Evolutionary conservation across 2,888 invertebrate species (phyloP), one percentile per base, ranked within the genome.

Genomic region (Drosophila sordidula): DNA sequence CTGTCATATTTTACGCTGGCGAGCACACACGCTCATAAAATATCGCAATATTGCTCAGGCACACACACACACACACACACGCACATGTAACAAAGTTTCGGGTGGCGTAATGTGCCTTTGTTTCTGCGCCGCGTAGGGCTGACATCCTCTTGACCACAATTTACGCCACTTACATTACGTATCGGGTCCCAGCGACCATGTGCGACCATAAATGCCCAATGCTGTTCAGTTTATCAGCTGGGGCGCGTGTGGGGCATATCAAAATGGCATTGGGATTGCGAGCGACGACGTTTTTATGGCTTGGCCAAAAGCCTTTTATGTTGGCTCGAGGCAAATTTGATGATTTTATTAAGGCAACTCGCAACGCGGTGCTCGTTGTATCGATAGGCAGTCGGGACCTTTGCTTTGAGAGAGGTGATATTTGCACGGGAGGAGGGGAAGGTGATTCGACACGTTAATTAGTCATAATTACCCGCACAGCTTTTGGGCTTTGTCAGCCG

Each of bases 401-500:
- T 12, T n/a, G 29, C 14, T 14, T 38, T 11, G 29, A 16, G 14
- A 38, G 12, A 16, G 12, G 12, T 22, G 26, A 26, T 39, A 39
- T 52, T 61, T 52, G 18, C 36, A 22, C 9, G 29, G 59, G 12
- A 12, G 34, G 22, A 34, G 42, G 25, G 38, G 58, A 34, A 14
- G 34, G 62, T 56, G 45, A 57, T 72, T 75, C 56, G 71, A 55
- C 59, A 73, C 87, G 84, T 83, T 83, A 83, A 83, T 83, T 83
- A 83, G 83, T 75, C 81, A 87, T 83, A 83, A 83, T 83, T 83
- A 83, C 83, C 85, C 72, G 70, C 78, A 78, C 81, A 81, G 83
- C 83, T 87, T 84, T 87, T 77, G 81, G 79, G 77, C 84, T 80
- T 81, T 82, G 86, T 82, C 67, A 75, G 80, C 74, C 76, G 78